Evolutionary conservation across 2,797 vertebrate species (phyloP).

Genomic region (Melanotaenia boesemani): DNA sequence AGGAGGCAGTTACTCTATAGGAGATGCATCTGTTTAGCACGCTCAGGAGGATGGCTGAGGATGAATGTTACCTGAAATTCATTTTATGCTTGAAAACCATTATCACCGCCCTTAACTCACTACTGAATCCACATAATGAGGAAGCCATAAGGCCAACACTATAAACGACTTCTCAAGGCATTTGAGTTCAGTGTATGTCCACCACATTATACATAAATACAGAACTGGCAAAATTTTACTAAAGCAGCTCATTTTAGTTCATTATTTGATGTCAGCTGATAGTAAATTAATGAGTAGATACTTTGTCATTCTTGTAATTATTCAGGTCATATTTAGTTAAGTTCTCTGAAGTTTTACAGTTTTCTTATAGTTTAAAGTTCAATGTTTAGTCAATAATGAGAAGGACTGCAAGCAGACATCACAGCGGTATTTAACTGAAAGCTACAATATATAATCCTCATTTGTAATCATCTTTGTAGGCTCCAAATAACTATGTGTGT

Average conservation of each 20-base stretch:
- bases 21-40: conserved; percentile 36
- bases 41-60: conserved; percentile 19
- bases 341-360: not conserved
- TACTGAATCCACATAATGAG: conserved; percentile 48
- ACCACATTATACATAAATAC: conserved; percentile 5
- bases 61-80: conserved; percentile 46
- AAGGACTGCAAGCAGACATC: not conserved
- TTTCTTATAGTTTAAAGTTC: not conserved
- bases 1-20: conserved; percentile 18
- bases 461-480: conserved; percentile 9
- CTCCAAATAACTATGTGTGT: conserved; percentile 12
- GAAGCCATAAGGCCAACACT: conserved; percentile 47
- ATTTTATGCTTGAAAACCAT: conserved; percentile 50
- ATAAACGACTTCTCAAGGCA: conserved; percentile 36
- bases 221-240: conserved; percentile 10
- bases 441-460: conserved; percentile 3
- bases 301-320: not conserved
- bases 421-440: conserved; percentile 16
- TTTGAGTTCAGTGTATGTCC: conserved; percentile 13
- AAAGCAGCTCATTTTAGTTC: not conserved
- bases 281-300: not conserved
- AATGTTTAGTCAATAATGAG: not conserved
- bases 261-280: not conserved
- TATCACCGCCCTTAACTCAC: conserved; percentile 37
- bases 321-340: not conserved